Evolutionary conservation across 2,888 invertebrate genomes (phyloP).

Genomic region (Urechis unicinctus): DNA sequence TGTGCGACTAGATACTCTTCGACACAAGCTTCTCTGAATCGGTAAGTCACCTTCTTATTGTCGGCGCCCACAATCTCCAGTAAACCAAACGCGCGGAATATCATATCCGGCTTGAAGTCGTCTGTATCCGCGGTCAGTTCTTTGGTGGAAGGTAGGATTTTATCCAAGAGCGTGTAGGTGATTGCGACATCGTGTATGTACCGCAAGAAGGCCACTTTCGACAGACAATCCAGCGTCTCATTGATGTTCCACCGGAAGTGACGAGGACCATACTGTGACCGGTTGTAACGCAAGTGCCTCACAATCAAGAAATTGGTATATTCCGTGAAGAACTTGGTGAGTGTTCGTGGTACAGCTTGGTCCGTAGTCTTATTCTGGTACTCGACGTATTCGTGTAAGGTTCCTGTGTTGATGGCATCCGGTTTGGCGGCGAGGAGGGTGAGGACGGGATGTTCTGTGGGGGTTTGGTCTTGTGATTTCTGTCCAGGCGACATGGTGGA

Average conservation of each 20-base stretch:
- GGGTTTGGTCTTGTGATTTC: neutral
- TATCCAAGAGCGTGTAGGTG: neutral
- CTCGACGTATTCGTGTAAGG: neutral
- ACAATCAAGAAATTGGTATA: constrained; percentile 11
- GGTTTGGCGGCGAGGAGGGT: neutral
- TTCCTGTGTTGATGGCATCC: neutral
- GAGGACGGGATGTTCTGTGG: neutral
- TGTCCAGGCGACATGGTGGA: too few species aligned
- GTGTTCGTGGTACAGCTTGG: constrained; percentile 12
- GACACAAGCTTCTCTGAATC: constrained; percentile 12
- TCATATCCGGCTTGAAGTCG: neutral
- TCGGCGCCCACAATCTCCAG: neutral
- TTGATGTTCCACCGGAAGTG: neutral
- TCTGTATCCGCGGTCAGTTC: neutral
- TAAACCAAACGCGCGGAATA: constrained; percentile 1
- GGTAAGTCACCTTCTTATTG: constrained; percentile 3
- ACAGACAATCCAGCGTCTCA: neutral
- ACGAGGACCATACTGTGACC: neutral
- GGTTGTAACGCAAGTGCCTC: neutral
- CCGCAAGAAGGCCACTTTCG: neutral
- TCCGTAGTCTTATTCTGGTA: neutral
- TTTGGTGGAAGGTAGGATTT: neutral
- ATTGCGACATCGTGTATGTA: neutral
- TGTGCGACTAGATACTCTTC: constrained; percentile 15
- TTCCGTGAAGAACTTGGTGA: constrained; percentile 14